Conservation (phyloP, 2,797 vertebrate species). For the Pseudochirops cupreus region DNA sequence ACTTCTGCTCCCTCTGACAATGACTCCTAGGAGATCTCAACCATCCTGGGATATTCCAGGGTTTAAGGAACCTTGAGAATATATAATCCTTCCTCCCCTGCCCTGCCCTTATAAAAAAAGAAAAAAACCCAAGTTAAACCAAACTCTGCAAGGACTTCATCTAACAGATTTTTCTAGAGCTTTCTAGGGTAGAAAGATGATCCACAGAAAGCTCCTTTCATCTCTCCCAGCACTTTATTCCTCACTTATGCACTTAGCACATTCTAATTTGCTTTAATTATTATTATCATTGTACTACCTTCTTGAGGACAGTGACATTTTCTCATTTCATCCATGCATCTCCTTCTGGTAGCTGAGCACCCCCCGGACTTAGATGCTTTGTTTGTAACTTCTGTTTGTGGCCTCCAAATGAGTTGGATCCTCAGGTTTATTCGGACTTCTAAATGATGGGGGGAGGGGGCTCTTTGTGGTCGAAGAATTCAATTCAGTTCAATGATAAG, state of each 20-base stretch:
- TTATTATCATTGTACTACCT: background rate
- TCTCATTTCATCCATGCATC: background rate
- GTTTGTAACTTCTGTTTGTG: background rate
- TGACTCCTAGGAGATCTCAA: background rate
- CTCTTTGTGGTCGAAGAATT: background rate
- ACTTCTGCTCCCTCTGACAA: background rate
- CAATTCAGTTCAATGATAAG: background rate
- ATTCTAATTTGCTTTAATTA: background rate
- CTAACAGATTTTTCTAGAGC: background rate
- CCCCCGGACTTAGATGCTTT: background rate
- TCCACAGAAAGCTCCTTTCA: background rate
- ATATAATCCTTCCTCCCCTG: background rate
- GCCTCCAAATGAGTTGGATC: background rate
- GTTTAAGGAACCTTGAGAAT: background rate
- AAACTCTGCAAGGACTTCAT: background rate
- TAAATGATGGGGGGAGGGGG: background rate
- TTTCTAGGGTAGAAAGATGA: background rate
- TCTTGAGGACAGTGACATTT: background rate
- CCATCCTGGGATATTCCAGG: background rate
- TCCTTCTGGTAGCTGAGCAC: background rate
- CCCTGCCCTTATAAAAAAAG: background rate
- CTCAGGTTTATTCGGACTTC: background rate
- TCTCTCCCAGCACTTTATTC: background rate
- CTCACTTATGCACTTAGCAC: background rate
- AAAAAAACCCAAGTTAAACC: background rate